These are phyloP conservation scores for Clarias gariepinus DNA, from an alignment of 2,113 vertebrate genomes.

Conservation along the genomic window DNA sequence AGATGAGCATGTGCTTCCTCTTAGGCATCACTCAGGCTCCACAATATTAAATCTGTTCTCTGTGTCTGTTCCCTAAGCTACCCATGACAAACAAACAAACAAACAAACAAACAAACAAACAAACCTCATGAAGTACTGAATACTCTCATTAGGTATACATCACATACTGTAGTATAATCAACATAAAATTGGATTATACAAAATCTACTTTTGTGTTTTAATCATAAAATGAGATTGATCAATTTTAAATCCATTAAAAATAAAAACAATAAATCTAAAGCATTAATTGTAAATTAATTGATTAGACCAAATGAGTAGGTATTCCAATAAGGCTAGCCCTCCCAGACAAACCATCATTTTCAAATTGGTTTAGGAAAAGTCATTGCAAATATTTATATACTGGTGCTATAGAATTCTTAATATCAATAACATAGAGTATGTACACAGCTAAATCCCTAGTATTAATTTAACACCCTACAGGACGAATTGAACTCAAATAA, in stretches of 20 bases:
- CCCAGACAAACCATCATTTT: background rate
- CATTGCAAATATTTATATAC: background rate
- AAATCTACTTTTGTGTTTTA: background rate
- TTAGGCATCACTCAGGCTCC: background rate
- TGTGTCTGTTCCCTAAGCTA: too few species aligned
- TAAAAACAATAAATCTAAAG: background rate
- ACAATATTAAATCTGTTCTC: too few species aligned
- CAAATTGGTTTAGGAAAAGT: background rate
- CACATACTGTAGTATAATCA: too few species aligned
- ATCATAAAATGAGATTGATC: too few species aligned
- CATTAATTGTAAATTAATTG: background rate
- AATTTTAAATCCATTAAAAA: too few species aligned
- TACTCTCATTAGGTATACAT: too few species aligned
- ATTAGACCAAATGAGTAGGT: background rate
- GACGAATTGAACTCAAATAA: too few species aligned
- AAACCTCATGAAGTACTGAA: too few species aligned
- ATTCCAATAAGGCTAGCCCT: background rate
- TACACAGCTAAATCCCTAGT: too few species aligned
- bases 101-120: too few species aligned
- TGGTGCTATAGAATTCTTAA: background rate
- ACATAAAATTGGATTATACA: background rate
- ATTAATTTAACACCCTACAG: too few species aligned
- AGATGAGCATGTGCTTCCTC: background rate
- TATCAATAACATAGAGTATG: background rate
- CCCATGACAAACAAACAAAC: too few species aligned